Evolutionary conservation across 2,888 invertebrate species (phyloP), one percentile per base, ranked within the genome.

Genomic region (Steinernema hermaphroditum): DNA sequence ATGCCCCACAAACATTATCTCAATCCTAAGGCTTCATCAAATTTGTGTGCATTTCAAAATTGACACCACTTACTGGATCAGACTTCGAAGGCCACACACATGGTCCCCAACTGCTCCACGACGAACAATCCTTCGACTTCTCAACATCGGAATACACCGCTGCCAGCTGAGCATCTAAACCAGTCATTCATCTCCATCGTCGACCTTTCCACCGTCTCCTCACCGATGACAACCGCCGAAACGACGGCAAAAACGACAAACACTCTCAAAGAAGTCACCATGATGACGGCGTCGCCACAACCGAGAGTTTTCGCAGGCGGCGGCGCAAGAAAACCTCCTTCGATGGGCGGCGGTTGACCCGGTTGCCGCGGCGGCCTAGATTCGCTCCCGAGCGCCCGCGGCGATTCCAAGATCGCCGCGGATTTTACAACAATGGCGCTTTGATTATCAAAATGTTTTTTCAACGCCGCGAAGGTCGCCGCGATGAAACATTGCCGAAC

Each of bases 81-180:
- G 22, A 41, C 34, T 73, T 19, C 27, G 49, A 29, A 32, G 85
- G 85, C 85, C 85, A 85, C 1, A 85, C 76, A 72, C 85, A 85
- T n/a, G 78, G 74, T 27, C 85, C 80, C 76, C 79, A 79, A 37
- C 71, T 75, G 22, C 80, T 80, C 85, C 85, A 85, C 50, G 80
- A 78, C 29, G 80, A 76, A 50, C 85, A 85, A n/a, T 82, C 81
- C 2, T 70, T 62, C 16, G 77, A 76, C 19, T 83, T 71, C 8
- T 79, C 71, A 2, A 84, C 83, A 46, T 84, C 78, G 19, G 85
- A 85, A 71, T 86, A 85, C 24, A 85, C 81, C n/a, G 85, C 84
- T 1, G 85, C 85, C 46, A 85, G 73, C 73, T 85, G 85, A 32
- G 75, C 74, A 49, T 78, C 71, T 54, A 54, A 54, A 54, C 24